phyloP scores from a whole-genome alignment of 2,888 invertebrate genomes.

The Acleris emargana region DNA sequence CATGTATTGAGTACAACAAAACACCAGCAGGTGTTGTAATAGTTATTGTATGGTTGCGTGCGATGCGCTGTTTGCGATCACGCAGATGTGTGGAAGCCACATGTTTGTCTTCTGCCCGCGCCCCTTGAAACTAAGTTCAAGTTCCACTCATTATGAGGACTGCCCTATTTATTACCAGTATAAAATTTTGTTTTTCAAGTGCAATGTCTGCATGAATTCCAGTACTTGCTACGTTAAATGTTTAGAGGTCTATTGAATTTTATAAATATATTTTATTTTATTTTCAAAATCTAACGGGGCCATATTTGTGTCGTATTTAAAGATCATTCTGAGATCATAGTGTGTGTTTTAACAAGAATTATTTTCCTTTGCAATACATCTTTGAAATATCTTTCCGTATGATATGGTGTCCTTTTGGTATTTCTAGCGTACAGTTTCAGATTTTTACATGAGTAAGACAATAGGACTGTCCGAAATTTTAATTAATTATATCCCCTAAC shows the following conservation, averaged over 20 bases:
- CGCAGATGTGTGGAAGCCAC: conserved; percentile 63
- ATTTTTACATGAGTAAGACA: too few relatives aligned
- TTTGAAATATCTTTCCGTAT: too few relatives aligned
- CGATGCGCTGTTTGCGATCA: conserved; percentile 49
- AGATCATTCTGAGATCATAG: too few relatives aligned
- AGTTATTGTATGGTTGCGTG: conserved; percentile 40
- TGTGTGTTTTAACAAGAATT: too few relatives aligned
- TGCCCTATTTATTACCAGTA: conserved; percentile 18
- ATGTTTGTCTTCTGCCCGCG: conserved; percentile 51
- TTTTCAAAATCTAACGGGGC: too few relatives aligned
- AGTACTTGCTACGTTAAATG: background rate
- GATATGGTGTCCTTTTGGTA: too few relatives aligned
- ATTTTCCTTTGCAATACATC: too few relatives aligned
- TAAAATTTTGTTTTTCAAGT: conserved; percentile 13
- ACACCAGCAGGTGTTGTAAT: conserved; percentile 27
- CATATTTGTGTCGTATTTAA: too few relatives aligned
- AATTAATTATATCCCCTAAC: too few relatives aligned
- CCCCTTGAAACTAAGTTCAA: conserved; percentile 51
- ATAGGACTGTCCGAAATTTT: too few relatives aligned
- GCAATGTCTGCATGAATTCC: conserved; percentile 1
- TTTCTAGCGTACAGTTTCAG: too few relatives aligned
- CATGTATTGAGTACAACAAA: conserved; percentile 12
- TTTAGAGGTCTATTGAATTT: background rate
- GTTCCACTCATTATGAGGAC: conserved; percentile 19
- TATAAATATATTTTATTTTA: too few relatives aligned